phyloP scores from a whole-genome alignment of 2,113 vertebrate genomes.

The Sterrhoptilus dennistouni region DNA sequence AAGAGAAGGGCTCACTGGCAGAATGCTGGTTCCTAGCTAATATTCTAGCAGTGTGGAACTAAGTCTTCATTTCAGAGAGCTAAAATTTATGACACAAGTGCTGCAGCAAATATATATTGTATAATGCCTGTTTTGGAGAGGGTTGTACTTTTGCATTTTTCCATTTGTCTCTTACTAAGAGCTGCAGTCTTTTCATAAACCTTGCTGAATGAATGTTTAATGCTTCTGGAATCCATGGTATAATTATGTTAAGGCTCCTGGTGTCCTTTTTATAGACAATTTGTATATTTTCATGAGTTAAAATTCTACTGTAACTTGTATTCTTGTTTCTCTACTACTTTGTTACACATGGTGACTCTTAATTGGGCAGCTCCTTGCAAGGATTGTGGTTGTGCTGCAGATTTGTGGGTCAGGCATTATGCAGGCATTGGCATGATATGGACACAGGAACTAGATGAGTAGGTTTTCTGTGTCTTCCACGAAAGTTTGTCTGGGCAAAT shows the following conservation, averaged over 20 bases:
- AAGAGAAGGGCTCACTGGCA: neutral
- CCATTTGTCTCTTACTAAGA: neutral
- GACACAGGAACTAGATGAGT: neutral
- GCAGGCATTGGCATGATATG: neutral
- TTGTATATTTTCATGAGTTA: neutral
- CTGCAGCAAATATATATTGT: neutral
- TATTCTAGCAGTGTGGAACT: neutral
- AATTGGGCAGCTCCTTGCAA: neutral
- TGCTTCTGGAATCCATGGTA: neutral
- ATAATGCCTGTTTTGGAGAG: neutral
- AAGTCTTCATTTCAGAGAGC: neutral
- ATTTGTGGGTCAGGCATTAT: neutral
- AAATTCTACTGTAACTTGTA: neutral
- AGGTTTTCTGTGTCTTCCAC: neutral
- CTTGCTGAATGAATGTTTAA: neutral
- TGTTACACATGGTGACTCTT: neutral
- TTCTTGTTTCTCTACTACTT: neutral
- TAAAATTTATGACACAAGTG: neutral
- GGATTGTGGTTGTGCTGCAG: rapidly evolving
- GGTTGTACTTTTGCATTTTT: neutral
- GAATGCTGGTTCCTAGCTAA: neutral
- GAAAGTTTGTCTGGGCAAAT: neutral
- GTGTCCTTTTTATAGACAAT: neutral
- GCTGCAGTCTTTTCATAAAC: neutral
- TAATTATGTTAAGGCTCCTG: neutral